A percentile compares a stretch with the other conserved stretches of the same genome.
phyloP scores from a whole-genome alignment of 2,113 vertebrate genomes.

The Fukomys damarensis region DNA sequence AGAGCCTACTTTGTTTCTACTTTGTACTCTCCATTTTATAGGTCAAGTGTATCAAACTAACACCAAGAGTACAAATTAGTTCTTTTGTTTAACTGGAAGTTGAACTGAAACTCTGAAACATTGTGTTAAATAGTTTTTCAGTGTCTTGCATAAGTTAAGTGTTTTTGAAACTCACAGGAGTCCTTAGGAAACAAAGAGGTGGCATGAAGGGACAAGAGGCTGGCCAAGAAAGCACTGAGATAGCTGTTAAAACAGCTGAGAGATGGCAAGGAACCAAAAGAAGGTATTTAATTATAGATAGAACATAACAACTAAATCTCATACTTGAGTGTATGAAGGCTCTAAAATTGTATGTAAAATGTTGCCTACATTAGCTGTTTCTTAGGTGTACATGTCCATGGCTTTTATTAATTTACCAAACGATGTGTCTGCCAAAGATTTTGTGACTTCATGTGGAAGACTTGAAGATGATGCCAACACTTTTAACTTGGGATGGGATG shows the following conservation, averaged over 20 bases:
- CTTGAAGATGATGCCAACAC: neutral
- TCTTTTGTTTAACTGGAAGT: constrained; percentile 34
- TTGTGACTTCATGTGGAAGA: neutral
- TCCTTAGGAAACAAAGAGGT: neutral
- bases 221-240: neutral
- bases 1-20: neutral
- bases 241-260: neutral
- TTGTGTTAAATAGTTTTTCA: constrained; percentile 16
- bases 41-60: neutral
- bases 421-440: neutral
- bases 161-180: neutral
- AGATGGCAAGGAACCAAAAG: neutral
- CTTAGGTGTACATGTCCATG: neutral
- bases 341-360: neutral
- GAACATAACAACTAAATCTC: neutral
- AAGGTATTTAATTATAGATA: neutral
- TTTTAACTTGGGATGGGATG: neutral
- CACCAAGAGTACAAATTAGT: neutral
- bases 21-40: neutral
- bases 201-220: neutral
- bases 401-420: neutral
- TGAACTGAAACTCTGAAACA: neutral
- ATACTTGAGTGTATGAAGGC: neutral
- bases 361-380: neutral
- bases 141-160: neutral